Evolutionary conservation across 1,140 invertebrate genomes (phyloP).

Genomic region (Drosophila rufa): DNA sequence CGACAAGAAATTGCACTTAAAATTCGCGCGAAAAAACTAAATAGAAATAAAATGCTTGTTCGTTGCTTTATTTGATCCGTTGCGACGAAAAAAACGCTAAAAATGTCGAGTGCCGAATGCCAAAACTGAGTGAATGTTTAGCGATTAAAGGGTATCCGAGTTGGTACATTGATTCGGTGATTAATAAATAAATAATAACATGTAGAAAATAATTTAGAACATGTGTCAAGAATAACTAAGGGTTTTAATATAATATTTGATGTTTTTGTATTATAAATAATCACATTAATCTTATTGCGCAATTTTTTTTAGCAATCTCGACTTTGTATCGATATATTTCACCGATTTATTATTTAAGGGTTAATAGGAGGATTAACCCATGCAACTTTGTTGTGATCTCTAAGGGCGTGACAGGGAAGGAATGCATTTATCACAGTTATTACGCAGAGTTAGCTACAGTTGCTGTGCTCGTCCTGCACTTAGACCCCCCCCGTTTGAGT

Average conservation of each 20-base stretch:
- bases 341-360: no score
- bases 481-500: constrained; percentile 10
- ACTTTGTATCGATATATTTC: no score
- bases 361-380: constrained; percentile 3
- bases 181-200: neutral
- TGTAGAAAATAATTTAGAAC: neutral
- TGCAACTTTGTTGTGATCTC: neutral
- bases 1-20: constrained; percentile 80
- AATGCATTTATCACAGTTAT: constrained; percentile 35
- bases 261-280: neutral
- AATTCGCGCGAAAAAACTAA: constrained; percentile 66
- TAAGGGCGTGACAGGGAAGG: neutral
- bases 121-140: constrained; percentile 28
- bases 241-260: no score
- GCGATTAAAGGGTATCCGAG: constrained; percentile 10
- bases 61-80: constrained; percentile 42
- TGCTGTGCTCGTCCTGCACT: constrained; percentile 18
- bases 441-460: constrained; percentile 32
- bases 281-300: neutral
- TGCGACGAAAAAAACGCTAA: constrained; percentile 29
- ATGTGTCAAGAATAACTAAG: neutral
- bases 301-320: neutral
- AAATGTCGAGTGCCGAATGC: constrained; percentile 48
- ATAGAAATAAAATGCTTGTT: constrained; percentile 57
- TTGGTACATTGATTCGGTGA: neutral